Evolutionary conservation across 2,888 invertebrate genomes (phyloP), one percentile per base, ranked within the genome.

Genomic region (Eupeodes latifasciatus): DNA sequence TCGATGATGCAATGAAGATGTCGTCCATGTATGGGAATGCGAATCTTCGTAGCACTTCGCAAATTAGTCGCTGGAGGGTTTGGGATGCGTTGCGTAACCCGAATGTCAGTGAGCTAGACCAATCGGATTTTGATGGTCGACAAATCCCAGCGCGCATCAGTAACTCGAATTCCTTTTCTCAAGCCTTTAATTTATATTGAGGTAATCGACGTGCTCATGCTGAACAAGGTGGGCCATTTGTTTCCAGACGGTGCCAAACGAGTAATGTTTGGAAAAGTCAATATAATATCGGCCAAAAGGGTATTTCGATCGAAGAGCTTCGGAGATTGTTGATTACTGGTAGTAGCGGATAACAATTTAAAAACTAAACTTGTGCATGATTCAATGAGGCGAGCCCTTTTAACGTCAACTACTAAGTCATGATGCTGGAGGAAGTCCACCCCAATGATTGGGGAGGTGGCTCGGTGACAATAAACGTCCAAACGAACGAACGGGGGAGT

Each of bases 61-160:
- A 55, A 4, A 72, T 47, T 2, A 80, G 49, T 0, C 67, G 75
- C 14, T 89, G 79, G 34, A 89, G 84, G 7, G 67, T 89, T 69
- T 44, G 57, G n/a, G 53, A n/a, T 51, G 36, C 16, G 57, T 6
- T 62, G 19, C 62, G 62, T 51, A 51, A 51, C n/a, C 67, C 57
- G 66, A 9, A 74, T 16, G 34, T 72, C 57, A 44, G 62, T 0
- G 62, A 16, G 40, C 62, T 62, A 0, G 62, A 40, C 62, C 62
- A 62, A 40, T 62, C 16, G 10, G 62, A 62, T 40, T 62, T 62
- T 62, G 40, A 71, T 10, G 53, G 62, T 62, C 16, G 4, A 5
- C 62, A 44, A 0, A 40, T 71, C 6, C 53, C 51, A 34, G 62
- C 44, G 5, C 44, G 62, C 16, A 44, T 44, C 0, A 62, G 16